These are phyloP conservation scores for Cirrhinus mrigala DNA, from an alignment of 2,797 vertebrate genomes.

Conservation along the genomic window DNA sequence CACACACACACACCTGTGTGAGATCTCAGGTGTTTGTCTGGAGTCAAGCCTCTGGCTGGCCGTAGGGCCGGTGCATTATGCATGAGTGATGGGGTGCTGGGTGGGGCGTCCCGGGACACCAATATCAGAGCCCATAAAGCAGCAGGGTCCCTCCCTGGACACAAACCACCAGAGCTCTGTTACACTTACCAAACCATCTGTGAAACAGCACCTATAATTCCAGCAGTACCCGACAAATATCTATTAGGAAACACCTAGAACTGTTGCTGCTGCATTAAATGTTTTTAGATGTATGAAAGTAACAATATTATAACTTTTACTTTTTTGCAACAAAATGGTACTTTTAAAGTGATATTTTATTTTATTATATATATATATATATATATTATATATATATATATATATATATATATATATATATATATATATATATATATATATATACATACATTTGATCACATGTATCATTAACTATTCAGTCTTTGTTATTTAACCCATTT, in stretches of 20 bases:
- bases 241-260: background rate
- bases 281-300: background rate
- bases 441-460: no score
- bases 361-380: no score
- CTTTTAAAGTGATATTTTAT: no score
- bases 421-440: no score
- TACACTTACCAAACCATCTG: slow-evolving; percentile 24
- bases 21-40: slow-evolving; percentile 58
- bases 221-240: slow-evolving; percentile 12
- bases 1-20: slow-evolving; percentile 51
- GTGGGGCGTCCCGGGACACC: slow-evolving; percentile 85
- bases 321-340: no score
- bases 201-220: slow-evolving; percentile 7
- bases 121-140: slow-evolving; percentile 88
- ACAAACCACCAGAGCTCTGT: slow-evolving; percentile 9
- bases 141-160: slow-evolving; percentile 82
- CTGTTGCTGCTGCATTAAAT: background rate
- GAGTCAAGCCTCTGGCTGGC: slow-evolving; percentile 52
- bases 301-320: background rate
- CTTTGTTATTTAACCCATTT: background rate
- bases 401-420: no score
- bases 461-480: background rate
- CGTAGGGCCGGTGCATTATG: slow-evolving; percentile 77
- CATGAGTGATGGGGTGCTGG: slow-evolving; percentile 72
- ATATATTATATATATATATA: no score